Base-by-base conservation (phyloP, 2,797 vertebrate genomes). In the Lerista edwardsae region DNA sequence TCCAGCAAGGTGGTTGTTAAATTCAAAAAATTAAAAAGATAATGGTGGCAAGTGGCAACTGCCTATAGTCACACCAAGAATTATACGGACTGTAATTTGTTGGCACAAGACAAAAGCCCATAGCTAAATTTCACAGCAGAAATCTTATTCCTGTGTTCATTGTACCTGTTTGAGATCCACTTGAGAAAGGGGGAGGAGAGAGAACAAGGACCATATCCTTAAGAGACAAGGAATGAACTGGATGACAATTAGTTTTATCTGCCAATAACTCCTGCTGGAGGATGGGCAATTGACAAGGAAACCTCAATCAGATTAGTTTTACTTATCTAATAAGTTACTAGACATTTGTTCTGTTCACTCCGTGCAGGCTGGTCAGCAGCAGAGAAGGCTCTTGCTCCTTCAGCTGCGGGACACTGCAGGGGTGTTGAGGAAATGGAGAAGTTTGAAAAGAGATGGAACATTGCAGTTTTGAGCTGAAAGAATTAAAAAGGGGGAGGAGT, bases 401-500 rank as follows among this genome's bases (percentile, higher is more conserved):
- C 78, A 62, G 76, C 77, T 80, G 84, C 47, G 3, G 47, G 19
- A 79, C 36, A 6, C 55, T 44, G 0, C 17, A 47, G 31, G 36
- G 73, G 79, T 71, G 73, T 39, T 73, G 51, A 76, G 79, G 72
- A 75, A 76, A 59, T 8, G 11, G 7, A 15, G 61, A 19, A 2
- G 6, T 36, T 29, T 12, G 9, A 75, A 31, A 21, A 61, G 17
- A 55, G 47, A 36, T 14, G 31, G 69, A 31, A 64, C 21, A 29
- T 23, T 34, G 19, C 85, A 71, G 77, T 86, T 75, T 79, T 82
- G 87, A 84, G 92, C 89, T 84, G 94, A 90, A 92, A 89, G 88
- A 90, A 91, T 90, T 75, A 83, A 90, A 92, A 93, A 89, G 89
- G 47, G 92, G 93, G 94, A 93, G 93, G 94, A 93, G 93, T 91